Conservation (phyloP, 2,888 invertebrate species). For the Metallyticus violacea region DNA sequence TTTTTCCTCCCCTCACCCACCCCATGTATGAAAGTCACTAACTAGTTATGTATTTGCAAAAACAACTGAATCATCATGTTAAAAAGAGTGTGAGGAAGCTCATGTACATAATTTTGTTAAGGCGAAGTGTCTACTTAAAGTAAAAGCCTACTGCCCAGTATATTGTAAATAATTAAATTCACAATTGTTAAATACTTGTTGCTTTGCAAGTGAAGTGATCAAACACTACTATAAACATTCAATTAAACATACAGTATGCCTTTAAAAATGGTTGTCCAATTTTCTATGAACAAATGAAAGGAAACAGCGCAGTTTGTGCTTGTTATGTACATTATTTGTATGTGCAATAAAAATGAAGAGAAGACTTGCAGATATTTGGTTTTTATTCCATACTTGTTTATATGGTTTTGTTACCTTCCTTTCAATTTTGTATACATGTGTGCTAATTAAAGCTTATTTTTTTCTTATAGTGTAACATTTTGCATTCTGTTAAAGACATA, state of each 20-base stretch:
- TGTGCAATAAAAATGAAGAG: slow-evolving; percentile 4
- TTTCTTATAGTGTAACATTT: no score
- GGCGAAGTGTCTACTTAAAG: neutral
- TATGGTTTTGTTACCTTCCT: no score
- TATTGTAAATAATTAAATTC: neutral
- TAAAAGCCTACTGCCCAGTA: neutral
- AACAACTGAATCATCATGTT: neutral
- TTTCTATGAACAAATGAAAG: neutral
- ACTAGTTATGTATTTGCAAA: neutral
- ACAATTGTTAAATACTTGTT: neutral
- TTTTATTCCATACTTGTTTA: no score
- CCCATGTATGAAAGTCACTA: neutral
- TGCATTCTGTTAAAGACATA: no score
- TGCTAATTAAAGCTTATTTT: no score
- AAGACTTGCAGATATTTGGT: neutral
- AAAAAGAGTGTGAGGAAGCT: neutral
- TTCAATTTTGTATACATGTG: no score
- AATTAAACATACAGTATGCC: neutral
- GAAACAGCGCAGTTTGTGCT: neutral
- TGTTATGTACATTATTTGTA: slow-evolving; percentile 3
- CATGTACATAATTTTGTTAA: neutral
- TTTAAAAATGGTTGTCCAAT: neutral
- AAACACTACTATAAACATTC: neutral
- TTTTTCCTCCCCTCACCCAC: neutral
- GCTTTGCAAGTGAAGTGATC: neutral